phyloP scores from a whole-genome alignment of 2,888 invertebrate genomes.

The Panorpa germanica region DNA sequence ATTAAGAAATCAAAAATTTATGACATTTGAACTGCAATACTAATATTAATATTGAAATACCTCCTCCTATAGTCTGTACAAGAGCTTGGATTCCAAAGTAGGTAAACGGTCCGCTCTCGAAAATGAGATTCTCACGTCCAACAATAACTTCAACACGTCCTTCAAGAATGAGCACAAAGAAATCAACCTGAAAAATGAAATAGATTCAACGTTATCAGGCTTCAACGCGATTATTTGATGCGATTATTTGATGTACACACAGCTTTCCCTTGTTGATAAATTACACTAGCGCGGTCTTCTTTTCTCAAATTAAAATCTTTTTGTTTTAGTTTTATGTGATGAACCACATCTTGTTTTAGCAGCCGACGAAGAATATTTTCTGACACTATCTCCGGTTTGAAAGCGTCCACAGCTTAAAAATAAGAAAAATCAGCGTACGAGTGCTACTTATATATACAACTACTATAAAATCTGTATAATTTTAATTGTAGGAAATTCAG shows the following conservation, averaged over 20 bases:
- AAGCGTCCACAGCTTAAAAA: slow-evolving; percentile 64
- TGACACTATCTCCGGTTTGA: slow-evolving; percentile 67
- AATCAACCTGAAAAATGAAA: too few relatives aligned
- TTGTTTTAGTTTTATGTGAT: slow-evolving; percentile 63
- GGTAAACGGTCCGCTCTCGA: slow-evolving; percentile 93
- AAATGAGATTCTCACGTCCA: slow-evolving; percentile 78
- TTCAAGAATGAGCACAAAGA: slow-evolving; percentile 87
- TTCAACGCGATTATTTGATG: too few relatives aligned
- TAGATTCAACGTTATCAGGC: too few relatives aligned
- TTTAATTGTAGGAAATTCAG: too few relatives aligned
- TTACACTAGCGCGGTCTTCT: slow-evolving; percentile 45
- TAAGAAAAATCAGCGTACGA: slow-evolving; percentile 13
- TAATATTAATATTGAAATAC: too few relatives aligned
- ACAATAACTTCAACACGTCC: slow-evolving; percentile 90
- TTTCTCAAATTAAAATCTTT: slow-evolving; percentile 36
- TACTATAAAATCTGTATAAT: too few relatives aligned
- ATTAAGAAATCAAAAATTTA: too few relatives aligned
- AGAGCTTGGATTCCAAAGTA: slow-evolving; percentile 86
- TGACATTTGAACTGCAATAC: too few relatives aligned
- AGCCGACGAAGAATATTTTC: slow-evolving; percentile 80
- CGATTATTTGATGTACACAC: too few relatives aligned
- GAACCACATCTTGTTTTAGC: slow-evolving; percentile 78
- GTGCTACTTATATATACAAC: too few relatives aligned
- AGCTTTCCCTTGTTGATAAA: slow-evolving; percentile 63
- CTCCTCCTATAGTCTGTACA: slow-evolving; percentile 52